Conservation (phyloP, 2,797 vertebrate genomes). For the Hapalemur alaotrensis region DNA sequence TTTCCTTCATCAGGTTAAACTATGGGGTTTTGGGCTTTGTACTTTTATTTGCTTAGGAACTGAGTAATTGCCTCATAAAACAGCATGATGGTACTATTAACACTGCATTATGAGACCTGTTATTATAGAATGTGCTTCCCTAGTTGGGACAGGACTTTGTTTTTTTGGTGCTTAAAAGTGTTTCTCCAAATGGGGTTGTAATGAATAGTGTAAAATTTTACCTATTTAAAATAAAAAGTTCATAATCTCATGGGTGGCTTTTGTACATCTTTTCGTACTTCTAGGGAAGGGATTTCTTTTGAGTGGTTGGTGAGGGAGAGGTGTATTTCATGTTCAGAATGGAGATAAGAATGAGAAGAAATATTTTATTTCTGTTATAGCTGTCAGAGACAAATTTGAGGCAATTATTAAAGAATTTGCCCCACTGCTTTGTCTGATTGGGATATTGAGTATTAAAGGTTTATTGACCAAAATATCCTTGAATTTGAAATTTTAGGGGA, state of each 20-base stretch:
- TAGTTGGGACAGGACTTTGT: conserved; percentile 53
- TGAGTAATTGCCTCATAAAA: conserved; percentile 72
- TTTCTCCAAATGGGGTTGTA: conserved; percentile 44
- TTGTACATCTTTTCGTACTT: conserved; percentile 25
- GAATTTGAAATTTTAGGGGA: background rate
- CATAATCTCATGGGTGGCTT: conserved; percentile 41
- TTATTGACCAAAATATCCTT: background rate
- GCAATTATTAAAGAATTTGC: background rate
- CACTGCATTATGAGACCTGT: conserved; percentile 68
- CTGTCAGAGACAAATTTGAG: background rate
- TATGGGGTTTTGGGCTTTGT: conserved; percentile 3
- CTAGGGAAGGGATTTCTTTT: background rate
- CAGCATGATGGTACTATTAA: conserved; percentile 61
- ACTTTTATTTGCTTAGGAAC: conserved; percentile 51
- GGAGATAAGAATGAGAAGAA: conserved; percentile 15
- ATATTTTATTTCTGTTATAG: background rate
- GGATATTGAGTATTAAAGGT: background rate
- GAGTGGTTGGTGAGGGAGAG: background rate
- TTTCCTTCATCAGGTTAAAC: conserved; percentile 42
- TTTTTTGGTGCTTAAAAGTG: background rate
- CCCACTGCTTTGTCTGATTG: background rate
- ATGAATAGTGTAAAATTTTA: conserved; percentile 60
- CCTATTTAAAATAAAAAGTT: conserved; percentile 56
- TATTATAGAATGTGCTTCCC: conserved; percentile 63
- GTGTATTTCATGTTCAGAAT: conserved; percentile 14